These are phyloP conservation scores for Pteronotus mesoamericanus DNA, from an alignment of 2,797 vertebrate species.

Conservation along the genomic window DNA sequence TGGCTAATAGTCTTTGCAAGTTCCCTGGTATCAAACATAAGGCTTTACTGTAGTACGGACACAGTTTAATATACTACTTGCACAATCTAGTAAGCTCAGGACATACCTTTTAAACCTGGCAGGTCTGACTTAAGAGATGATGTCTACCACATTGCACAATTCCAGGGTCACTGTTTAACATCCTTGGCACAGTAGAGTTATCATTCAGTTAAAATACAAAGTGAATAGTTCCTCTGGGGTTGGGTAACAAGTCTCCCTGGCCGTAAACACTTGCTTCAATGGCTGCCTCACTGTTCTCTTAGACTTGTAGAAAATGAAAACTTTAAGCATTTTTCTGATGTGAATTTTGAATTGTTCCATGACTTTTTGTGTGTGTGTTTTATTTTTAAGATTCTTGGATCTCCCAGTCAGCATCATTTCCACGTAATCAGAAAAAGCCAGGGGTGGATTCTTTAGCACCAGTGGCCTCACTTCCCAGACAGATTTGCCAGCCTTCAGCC, in stretches of 20 bases:
- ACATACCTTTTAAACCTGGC: background rate
- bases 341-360: conserved; percentile 48
- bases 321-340: background rate
- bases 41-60: background rate
- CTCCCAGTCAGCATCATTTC: conserved; percentile 96
- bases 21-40: background rate
- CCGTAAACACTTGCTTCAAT: background rate
- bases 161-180: background rate
- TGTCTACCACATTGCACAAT: background rate
- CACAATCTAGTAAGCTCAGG: background rate
- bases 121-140: background rate
- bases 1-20: background rate
- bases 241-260: background rate
- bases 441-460: conserved; percentile 91
- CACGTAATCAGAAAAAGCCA: conserved; percentile 94
- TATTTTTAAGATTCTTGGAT: conserved; percentile 94
- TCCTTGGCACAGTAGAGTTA: background rate
- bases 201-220: background rate
- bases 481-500: conserved; percentile 89
- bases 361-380: conserved; percentile 57
- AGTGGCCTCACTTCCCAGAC: conserved; percentile 91
- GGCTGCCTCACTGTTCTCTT: background rate
- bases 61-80: background rate
- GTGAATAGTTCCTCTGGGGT: background rate
- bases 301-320: background rate